Evolutionary conservation across 1,140 invertebrate species (phyloP).

Genomic region (Drosophila orosa): DNA sequence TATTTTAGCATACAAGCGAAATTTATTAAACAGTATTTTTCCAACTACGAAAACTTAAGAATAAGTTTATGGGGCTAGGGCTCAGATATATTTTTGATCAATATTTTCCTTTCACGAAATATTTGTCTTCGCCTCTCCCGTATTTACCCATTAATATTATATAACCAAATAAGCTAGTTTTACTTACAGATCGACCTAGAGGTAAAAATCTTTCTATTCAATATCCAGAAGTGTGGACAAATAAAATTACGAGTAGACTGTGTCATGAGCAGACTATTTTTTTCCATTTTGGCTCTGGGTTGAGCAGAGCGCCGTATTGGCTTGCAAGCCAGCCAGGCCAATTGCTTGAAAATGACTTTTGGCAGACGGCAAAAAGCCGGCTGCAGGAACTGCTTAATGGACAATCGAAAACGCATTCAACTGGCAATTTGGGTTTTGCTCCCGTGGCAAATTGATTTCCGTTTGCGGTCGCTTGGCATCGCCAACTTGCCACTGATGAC

Average conservation of each 20-base stretch:
- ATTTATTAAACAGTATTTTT: background rate
- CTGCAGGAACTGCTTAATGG: constrained; percentile 68
- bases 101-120: background rate
- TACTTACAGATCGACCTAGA: background rate
- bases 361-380: constrained; percentile 58
- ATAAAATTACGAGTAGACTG: background rate
- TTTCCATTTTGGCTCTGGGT: constrained; percentile 1
- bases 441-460: constrained; percentile 72
- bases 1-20: background rate
- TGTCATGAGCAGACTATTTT: background rate
- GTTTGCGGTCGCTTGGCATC: constrained; percentile 63
- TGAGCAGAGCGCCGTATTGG: constrained; percentile 14
- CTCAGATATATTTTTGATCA: background rate
- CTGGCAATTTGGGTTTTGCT: constrained; percentile 75
- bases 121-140: too few relatives aligned
- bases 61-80: too few relatives aligned
- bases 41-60: background rate
- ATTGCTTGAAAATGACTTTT: constrained; percentile 82
- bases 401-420: constrained; percentile 82
- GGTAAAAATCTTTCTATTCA: too few relatives aligned
- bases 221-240: background rate
- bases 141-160: background rate
- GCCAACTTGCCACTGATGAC: constrained; percentile 48
- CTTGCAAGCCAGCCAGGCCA: constrained; percentile 64
- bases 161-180: too few relatives aligned